Evolutionary conservation across 2,113 vertebrate genomes (phyloP).

Genomic region (Petrocephalus zakoni): DNA sequence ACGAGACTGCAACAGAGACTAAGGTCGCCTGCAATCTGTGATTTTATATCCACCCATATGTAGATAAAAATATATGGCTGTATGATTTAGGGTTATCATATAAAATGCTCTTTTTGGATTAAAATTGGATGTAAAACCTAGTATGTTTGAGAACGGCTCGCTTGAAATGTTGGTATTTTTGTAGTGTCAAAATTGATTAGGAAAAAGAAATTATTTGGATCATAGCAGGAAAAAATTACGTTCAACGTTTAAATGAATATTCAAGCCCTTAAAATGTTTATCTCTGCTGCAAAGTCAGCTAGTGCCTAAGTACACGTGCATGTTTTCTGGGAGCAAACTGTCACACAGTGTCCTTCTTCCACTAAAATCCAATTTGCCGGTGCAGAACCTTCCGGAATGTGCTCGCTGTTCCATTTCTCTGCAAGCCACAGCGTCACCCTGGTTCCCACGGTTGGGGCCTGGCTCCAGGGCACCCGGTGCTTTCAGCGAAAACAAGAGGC

Average conservation of each 20-base stretch:
- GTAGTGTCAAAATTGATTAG: background rate
- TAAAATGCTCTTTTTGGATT: background rate
- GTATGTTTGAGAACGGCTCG: background rate
- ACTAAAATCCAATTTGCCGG: constrained; percentile 48
- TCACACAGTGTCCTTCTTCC: constrained; percentile 36
- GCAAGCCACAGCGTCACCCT: background rate
- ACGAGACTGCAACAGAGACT: background rate
- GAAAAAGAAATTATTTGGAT: background rate
- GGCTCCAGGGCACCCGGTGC: background rate
- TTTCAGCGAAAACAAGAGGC: constrained; percentile 16
- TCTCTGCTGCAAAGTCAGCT: background rate
- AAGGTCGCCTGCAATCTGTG: background rate
- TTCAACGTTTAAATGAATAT: background rate
- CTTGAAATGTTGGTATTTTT: background rate
- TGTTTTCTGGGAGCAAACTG: constrained; percentile 13
- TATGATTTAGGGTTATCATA: background rate
- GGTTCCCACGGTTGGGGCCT: constrained; percentile 21
- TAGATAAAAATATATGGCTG: background rate
- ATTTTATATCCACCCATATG: background rate
- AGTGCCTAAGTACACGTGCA: background rate
- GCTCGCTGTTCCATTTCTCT: constrained; percentile 39
- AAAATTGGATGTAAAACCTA: background rate
- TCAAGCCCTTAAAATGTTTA: background rate
- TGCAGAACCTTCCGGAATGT: constrained; percentile 40
- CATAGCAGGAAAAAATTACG: background rate